Percentiles rank a stretch among this genome's conserved stretches.
Conservation (phyloP, 2,113 vertebrate species). For the Rhegmatorhina hoffmannsi region DNA sequence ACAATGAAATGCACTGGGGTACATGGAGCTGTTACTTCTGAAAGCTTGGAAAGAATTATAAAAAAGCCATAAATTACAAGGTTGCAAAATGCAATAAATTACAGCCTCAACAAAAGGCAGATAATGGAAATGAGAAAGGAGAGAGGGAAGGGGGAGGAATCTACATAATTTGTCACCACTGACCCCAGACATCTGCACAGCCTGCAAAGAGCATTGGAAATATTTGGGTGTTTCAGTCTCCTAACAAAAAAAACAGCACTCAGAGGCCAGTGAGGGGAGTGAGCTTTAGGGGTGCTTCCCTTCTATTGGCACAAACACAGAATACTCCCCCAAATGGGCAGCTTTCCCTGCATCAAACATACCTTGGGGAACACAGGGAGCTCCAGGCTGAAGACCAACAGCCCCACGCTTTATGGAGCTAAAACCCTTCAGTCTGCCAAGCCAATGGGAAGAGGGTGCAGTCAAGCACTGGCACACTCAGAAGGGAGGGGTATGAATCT, state of each 20-base stretch:
- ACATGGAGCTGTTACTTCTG: slow-evolving; percentile 64
- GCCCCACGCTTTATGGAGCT: fast-evolving
- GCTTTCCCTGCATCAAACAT: background rate
- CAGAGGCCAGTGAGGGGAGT: background rate
- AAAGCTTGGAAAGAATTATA: slow-evolving; percentile 62
- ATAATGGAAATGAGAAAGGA: slow-evolving; percentile 74
- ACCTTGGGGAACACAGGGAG: background rate
- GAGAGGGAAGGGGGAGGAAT: slow-evolving; percentile 60
- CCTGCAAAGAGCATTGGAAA: slow-evolving; percentile 50
- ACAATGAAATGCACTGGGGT: slow-evolving; percentile 66
- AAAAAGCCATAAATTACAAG: slow-evolving; percentile 74
- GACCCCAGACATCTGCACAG: slow-evolving; percentile 71
- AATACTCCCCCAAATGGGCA: fast-evolving
- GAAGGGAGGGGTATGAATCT: background rate
- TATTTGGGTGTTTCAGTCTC: slow-evolving; percentile 57
- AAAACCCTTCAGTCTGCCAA: background rate
- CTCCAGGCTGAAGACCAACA: background rate
- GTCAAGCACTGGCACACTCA: background rate
- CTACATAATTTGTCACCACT: slow-evolving; percentile 73
- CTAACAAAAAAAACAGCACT: slow-evolving; percentile 4
- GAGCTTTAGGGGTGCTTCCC: background rate
- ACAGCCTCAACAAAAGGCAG: slow-evolving; percentile 71
- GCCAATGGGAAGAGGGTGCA: background rate
- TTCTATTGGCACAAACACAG: background rate
- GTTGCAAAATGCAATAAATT: slow-evolving; percentile 76